These are phyloP conservation scores for Heliopora coerulea DNA, from an alignment of 92 coral and sea anemone genomes.

Conservation along the genomic window DNA sequence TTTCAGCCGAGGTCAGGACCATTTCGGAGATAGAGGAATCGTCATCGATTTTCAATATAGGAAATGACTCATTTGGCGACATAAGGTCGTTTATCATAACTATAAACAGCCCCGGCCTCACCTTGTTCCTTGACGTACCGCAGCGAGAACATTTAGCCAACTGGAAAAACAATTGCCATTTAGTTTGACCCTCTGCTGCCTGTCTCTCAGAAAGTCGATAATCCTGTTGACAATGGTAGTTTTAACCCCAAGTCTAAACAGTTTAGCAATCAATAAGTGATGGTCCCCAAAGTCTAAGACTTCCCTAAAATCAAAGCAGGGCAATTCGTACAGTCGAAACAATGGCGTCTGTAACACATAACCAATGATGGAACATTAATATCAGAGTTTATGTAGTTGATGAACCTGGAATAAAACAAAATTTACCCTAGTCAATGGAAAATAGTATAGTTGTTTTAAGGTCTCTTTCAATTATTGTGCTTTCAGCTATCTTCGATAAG, in stretches of 20 bases:
- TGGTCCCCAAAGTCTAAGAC: conserved; percentile 59
- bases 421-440: conserved; percentile 12
- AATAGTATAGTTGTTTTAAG: conserved; percentile 42
- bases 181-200: not conserved
- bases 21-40: too few relatives aligned
- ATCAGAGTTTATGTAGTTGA: conserved; percentile 37
- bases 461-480: conserved; percentile 27
- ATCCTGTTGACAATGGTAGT: conserved; percentile 42
- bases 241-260: conserved; percentile 44
- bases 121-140: conserved; percentile 3
- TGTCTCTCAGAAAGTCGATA: conserved; percentile 42
- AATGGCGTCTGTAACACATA: conserved; percentile 37
- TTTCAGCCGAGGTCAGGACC: too few relatives aligned
- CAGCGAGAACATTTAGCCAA: conserved; percentile 23
- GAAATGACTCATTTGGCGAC: not conserved
- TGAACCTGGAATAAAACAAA: conserved; percentile 19
- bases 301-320: conserved; percentile 23
- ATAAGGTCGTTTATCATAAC: conserved; percentile 29
- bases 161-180: conserved; percentile 15
- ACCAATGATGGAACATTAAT: conserved; percentile 38
- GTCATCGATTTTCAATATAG: too few relatives aligned
- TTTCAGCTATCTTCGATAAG: conserved; percentile 39
- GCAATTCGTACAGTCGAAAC: conserved; percentile 45
- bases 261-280: too few relatives aligned
- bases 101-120: conserved; percentile 32